Evolutionary conservation across 2,113 vertebrate genomes (phyloP).

Genomic region (Nothobranchius furzeri): DNA sequence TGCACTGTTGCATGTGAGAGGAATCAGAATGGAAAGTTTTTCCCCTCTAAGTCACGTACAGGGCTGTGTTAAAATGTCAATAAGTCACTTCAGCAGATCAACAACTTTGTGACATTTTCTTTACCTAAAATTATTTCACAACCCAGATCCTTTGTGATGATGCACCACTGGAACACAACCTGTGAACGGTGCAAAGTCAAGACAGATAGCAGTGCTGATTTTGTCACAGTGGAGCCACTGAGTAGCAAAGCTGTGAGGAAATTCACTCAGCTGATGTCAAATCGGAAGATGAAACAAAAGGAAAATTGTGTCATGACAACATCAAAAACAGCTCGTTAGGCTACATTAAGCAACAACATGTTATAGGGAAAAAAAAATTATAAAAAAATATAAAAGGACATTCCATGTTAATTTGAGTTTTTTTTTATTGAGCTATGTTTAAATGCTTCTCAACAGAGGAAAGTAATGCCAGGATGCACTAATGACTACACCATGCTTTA

Average conservation of each 20-base stretch:
- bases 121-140: neutral
- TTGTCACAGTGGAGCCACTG: neutral
- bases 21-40: neutral
- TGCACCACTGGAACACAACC: slow-evolving; percentile 7
- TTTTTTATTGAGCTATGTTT: too few species aligned
- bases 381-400: too few species aligned
- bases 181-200: neutral
- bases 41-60: neutral
- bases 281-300: too few species aligned
- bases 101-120: slow-evolving; percentile 15
- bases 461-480: slow-evolving; percentile 58
- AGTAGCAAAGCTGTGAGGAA: too few species aligned
- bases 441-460: slow-evolving; percentile 24
- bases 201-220: neutral
- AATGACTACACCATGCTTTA: slow-evolving; percentile 44
- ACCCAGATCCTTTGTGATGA: slow-evolving; percentile 1
- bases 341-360: too few species aligned
- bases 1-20: too few species aligned
- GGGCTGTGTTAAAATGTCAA: neutral
- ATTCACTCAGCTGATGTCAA: too few species aligned
- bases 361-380: too few species aligned
- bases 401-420: too few species aligned
- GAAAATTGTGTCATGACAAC: too few species aligned
- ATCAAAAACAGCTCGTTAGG: too few species aligned
- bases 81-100: neutral